Evolutionary conservation across 2,888 invertebrate genomes (phyloP).

Genomic region (Diloba caeruleocephala): DNA sequence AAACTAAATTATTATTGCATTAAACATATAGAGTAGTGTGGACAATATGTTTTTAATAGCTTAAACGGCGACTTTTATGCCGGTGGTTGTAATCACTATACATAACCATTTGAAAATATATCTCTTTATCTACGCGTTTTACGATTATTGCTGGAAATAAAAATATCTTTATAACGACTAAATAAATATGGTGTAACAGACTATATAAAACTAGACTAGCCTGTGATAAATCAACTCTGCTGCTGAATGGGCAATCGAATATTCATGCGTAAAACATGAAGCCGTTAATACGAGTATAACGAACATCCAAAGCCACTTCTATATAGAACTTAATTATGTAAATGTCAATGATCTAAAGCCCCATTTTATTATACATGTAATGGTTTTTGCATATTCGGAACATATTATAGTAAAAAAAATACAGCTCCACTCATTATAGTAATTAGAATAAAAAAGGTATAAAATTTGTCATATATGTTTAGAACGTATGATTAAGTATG

Average conservation of each 20-base stretch:
- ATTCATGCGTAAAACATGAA: constrained; percentile 74
- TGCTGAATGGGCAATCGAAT: constrained; percentile 70
- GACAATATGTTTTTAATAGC: not conserved
- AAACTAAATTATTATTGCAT: too few species aligned
- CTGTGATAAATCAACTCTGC: constrained; percentile 61
- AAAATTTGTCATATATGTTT: constrained; percentile 23
- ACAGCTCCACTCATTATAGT: constrained; percentile 16
- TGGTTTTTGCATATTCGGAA: constrained; percentile 40
- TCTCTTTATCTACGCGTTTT: constrained; percentile 42
- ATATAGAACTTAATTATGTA: constrained; percentile 74
- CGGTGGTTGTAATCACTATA: constrained; percentile 10
- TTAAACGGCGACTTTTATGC: constrained; percentile 4
- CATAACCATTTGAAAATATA: constrained; percentile 13
- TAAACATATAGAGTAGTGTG: too few species aligned
- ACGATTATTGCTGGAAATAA: constrained; percentile 46
- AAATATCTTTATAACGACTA: constrained; percentile 34
- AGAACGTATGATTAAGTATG: constrained; percentile 27
- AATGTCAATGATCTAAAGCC: constrained; percentile 63
- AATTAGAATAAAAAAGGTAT: constrained; percentile 38
- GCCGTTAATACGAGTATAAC: constrained; percentile 54
- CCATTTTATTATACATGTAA: constrained; percentile 53
- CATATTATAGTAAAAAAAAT: constrained; percentile 29
- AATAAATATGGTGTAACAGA: constrained; percentile 29
- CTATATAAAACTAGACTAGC: constrained; percentile 53
- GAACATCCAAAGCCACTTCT: constrained; percentile 68